Percentiles rank a stretch among this genome's conserved stretches.
These are phyloP conservation scores for Lissonota sp. DNA, from an alignment of 2,888 invertebrate species.

Conservation along the genomic window DNA sequence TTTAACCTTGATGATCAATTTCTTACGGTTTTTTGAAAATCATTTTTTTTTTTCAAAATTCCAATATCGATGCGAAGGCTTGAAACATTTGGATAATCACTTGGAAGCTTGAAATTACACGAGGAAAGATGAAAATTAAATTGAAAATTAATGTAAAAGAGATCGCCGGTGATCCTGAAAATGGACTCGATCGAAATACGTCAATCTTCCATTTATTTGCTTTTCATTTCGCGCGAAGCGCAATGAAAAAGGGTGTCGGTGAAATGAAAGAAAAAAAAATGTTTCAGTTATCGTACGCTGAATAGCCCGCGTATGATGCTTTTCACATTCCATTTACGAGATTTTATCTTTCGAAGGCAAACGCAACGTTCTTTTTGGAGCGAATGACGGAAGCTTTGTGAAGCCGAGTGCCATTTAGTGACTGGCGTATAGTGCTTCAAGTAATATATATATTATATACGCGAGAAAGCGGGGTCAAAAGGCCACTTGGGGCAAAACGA, in stretches of 20 bases:
- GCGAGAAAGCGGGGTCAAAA: neutral
- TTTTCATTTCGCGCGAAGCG: too few species aligned
- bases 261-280: neutral
- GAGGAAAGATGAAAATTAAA: too few species aligned
- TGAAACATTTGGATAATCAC: too few species aligned
- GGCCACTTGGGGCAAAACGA: neutral
- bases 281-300: neutral
- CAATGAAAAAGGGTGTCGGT: neutral
- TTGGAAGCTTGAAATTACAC: too few species aligned
- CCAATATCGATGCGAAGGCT: too few species aligned
- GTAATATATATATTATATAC: neutral
- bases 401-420: constrained; percentile 20
- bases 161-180: too few species aligned
- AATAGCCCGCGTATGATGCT: neutral
- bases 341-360: constrained; percentile 28
- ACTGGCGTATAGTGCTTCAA: neutral
- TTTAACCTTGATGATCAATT: too few species aligned
- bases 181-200: too few species aligned
- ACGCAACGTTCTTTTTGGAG: constrained; percentile 9
- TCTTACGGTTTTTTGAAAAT: too few species aligned
- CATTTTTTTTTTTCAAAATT: too few species aligned
- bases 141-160: too few species aligned
- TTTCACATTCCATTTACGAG: constrained; percentile 10
- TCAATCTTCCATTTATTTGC: too few species aligned
- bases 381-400: constrained; percentile 11